Evolutionary conservation across 2,888 invertebrate genomes (phyloP).

Genomic region (Catocala fraxini): DNA sequence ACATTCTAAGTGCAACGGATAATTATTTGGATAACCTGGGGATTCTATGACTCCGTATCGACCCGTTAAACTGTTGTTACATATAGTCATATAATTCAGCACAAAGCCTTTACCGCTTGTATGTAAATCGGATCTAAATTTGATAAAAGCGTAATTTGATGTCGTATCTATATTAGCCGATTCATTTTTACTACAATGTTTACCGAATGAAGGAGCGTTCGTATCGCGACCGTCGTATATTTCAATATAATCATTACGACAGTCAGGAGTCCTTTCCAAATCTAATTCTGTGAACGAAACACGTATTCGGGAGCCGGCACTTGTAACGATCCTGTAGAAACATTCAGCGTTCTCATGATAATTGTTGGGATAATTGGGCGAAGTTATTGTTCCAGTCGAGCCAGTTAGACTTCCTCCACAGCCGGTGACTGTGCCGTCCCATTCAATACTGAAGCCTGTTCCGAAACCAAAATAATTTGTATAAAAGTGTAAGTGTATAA

Average conservation of each 20-base stretch:
- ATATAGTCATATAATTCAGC: slow-evolving; percentile 89
- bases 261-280: too few species aligned
- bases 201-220: too few species aligned
- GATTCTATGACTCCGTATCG: slow-evolving; percentile 94
- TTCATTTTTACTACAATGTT: too few species aligned
- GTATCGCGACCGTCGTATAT: too few species aligned
- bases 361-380: slow-evolving; percentile 94
- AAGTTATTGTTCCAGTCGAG: slow-evolving; percentile 91
- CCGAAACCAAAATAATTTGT: slow-evolving; percentile 87
- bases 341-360: slow-evolving; percentile 92
- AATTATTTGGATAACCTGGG: slow-evolving; percentile 92
- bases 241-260: too few species aligned
- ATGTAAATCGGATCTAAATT: too few species aligned
- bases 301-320: slow-evolving; percentile 90
- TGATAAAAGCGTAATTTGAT: too few species aligned
- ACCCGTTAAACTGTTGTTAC: slow-evolving; percentile 89
- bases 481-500: slow-evolving; percentile 44
- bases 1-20: slow-evolving; percentile 90
- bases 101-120: too few species aligned
- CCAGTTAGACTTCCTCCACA: slow-evolving; percentile 94
- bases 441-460: slow-evolving; percentile 90
- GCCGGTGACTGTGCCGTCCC: slow-evolving; percentile 85
- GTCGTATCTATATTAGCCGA: too few species aligned
- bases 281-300: slow-evolving; percentile 88
- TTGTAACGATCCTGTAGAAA: slow-evolving; percentile 92